Evolutionary conservation across 1,140 invertebrate species (phyloP).

Genomic region (Gryon sp.): DNA sequence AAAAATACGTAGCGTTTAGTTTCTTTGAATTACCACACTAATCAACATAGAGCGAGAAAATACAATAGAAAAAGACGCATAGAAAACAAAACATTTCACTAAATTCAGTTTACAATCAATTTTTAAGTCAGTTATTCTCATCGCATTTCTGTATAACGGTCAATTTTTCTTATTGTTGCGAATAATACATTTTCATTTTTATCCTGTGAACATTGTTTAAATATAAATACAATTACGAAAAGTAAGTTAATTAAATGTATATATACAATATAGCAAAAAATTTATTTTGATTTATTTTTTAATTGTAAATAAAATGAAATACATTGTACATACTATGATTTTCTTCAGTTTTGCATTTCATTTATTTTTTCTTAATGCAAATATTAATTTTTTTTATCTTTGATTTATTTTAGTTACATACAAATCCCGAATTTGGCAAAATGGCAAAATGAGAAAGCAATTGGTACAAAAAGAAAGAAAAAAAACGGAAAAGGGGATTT

Average conservation of each 20-base stretch:
- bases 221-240: neutral
- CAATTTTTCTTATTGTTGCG: slow-evolving; percentile 1
- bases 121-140: too few relatives aligned
- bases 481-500: neutral
- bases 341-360: too few relatives aligned
- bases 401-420: too few relatives aligned
- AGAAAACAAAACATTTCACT: neutral
- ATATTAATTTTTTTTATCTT: neutral
- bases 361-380: neutral
- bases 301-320: slow-evolving; percentile 1
- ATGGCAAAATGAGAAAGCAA: neutral
- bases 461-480: neutral
- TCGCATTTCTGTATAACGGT: neutral
- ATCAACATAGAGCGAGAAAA: neutral
- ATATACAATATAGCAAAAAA: neutral
- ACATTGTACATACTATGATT: too few relatives aligned
- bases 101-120: neutral
- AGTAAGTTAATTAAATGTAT: neutral
- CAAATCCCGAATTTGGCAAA: too few relatives aligned
- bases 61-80: neutral
- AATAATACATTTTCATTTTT: neutral
- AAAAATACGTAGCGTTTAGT: too few relatives aligned
- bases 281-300: neutral
- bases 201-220: neutral
- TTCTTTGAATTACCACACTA: neutral